Conservation (phyloP, 2,113 vertebrate genomes). For the Grammomys dolichurus region DNA sequence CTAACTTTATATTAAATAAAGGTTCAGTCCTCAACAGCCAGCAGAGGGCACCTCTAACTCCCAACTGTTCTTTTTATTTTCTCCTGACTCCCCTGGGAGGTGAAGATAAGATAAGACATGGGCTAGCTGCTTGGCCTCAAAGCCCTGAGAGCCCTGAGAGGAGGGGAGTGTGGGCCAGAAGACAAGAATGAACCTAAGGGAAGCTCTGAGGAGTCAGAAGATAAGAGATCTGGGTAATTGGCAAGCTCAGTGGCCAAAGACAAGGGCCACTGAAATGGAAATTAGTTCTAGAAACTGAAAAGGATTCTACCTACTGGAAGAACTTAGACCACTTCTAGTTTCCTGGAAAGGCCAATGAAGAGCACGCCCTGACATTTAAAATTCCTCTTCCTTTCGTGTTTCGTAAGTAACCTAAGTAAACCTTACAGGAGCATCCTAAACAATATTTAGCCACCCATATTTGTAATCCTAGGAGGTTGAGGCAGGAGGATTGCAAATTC, state of each 20-base stretch:
- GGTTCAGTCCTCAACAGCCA: slow-evolving; percentile 30
- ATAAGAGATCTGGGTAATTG: slow-evolving; percentile 16
- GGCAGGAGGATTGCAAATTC: not conserved
- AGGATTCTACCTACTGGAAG: not conserved
- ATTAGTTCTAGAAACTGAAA: slow-evolving; percentile 55
- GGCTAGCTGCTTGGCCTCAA: not conserved
- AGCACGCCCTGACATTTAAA: not conserved
- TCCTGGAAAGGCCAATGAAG: not conserved
- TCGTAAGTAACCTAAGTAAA: not conserved
- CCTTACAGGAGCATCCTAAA: not conserved
- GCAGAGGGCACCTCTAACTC: slow-evolving; percentile 73
- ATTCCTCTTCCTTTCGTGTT: not conserved
- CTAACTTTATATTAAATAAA: not conserved
- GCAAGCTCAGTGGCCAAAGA: not conserved
- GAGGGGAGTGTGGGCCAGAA: not conserved
- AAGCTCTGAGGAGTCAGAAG: slow-evolving; percentile 6
- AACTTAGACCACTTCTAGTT: not conserved
- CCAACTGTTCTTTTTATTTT: not conserved
- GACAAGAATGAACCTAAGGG: not conserved
- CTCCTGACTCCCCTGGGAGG: not conserved
- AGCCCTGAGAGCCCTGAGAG: not conserved
- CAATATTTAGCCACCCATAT: too few relatives aligned
- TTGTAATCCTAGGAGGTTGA: not conserved
- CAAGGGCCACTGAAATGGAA: not conserved
- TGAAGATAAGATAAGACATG: slow-evolving; percentile 41